Conservation (phyloP, 2,888 invertebrate genomes). For the Andrena bucephala region DNA sequence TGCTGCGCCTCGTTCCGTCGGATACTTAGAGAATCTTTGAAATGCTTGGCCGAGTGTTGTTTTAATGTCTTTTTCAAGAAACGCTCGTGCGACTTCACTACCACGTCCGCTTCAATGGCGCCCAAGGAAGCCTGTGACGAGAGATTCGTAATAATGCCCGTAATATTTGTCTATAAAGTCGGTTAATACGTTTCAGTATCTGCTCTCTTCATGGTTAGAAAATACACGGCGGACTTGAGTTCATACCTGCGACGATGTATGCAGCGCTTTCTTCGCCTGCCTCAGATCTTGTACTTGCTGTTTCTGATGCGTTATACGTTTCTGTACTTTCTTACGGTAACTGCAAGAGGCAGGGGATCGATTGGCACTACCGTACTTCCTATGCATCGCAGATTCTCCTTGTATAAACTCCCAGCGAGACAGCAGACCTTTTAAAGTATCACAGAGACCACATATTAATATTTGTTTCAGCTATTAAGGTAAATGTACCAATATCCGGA, state of each 20-base stretch:
- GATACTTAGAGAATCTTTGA: slow-evolving; percentile 79
- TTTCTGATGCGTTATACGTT: slow-evolving; percentile 90
- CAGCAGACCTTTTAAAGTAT: slow-evolving; percentile 77
- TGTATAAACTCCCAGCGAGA: slow-evolving; percentile 96
- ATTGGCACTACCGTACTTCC: slow-evolving; percentile 81
- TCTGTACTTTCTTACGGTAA: slow-evolving; percentile 90
- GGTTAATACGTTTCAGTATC: neutral
- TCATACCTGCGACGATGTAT: slow-evolving; percentile 86
- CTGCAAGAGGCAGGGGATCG: slow-evolving; percentile 85
- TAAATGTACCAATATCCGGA: too few relatives aligned
- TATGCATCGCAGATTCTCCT: slow-evolving; percentile 89
- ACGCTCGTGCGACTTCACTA: slow-evolving; percentile 87
- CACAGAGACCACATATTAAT: neutral
- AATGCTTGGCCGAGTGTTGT: slow-evolving; percentile 87
- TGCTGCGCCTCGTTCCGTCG: slow-evolving; percentile 74
- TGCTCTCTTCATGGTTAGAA: neutral
- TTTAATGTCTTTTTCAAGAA: slow-evolving; percentile 87
- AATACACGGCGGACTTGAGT: slow-evolving; percentile 44
- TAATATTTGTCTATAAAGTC: slow-evolving; percentile 70
- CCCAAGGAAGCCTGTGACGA: slow-evolving; percentile 85
- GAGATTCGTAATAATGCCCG: slow-evolving; percentile 76
- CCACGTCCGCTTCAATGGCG: slow-evolving; percentile 85
- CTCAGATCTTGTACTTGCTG: slow-evolving; percentile 90
- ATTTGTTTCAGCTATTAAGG: neutral
- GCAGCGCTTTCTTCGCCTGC: slow-evolving; percentile 88